phyloP scores from a whole-genome alignment of 2,113 vertebrate genomes.

The Oceanites oceanicus region DNA sequence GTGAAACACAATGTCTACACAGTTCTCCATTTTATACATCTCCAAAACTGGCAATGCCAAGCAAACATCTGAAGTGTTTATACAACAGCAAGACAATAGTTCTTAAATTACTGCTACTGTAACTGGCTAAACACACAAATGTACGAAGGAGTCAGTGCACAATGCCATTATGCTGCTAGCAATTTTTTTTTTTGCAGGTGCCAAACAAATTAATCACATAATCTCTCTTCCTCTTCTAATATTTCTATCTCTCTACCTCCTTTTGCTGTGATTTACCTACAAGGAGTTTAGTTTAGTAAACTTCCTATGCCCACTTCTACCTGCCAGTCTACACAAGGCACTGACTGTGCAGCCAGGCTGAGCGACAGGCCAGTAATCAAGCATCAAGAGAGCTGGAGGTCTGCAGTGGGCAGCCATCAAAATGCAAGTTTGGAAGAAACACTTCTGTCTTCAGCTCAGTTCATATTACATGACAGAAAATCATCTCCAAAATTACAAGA shows the following conservation, averaged over 20 bases:
- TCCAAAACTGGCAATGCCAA: neutral
- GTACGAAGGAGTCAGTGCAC: neutral
- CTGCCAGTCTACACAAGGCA: neutral
- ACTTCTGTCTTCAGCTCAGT: neutral
- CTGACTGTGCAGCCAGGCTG: neutral
- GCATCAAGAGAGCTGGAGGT: neutral
- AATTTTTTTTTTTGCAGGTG: neutral
- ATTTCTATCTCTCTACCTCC: neutral
- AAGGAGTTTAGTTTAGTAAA: neutral
- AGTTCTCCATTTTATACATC: conserved; percentile 18
- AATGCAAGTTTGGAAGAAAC: neutral
- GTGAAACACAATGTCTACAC: conserved; percentile 24
- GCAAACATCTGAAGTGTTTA: conserved; percentile 42
- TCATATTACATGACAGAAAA: neutral
- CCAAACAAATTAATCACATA: neutral
- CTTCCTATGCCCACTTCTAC: neutral
- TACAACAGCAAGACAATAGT: conserved; percentile 40
- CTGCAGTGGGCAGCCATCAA: neutral
- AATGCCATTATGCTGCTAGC: conserved; percentile 8
- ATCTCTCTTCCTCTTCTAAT: neutral
- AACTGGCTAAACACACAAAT: conserved; percentile 27
- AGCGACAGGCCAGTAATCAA: neutral
- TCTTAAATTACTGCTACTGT: conserved; percentile 43
- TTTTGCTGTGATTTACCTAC: neutral
- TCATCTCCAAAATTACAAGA: neutral